Base-by-base conservation (phyloP, 2,797 vertebrate genomes). In the Margarornis squamiger region DNA sequence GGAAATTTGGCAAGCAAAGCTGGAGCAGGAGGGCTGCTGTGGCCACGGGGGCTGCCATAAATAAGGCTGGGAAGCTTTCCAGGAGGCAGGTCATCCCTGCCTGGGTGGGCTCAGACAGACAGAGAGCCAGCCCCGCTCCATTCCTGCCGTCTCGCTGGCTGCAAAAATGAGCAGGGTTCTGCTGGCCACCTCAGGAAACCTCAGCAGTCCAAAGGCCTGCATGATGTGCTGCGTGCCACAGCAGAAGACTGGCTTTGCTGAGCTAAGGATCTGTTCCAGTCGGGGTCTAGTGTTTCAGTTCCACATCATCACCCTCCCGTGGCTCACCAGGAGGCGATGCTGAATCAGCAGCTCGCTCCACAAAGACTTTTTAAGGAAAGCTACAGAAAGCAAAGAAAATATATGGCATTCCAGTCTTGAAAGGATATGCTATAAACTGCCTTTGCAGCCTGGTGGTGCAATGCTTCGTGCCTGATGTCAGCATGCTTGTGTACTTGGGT, bases 381-480 rank as follows among this genome's bases (percentile, higher is more conserved):
- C 80, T 82, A 10, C 82, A 62, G 49, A 91, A 90, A 72, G 73
- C 62, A 75, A 43, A 76, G 92, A 68, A 95, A 94, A 95, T 85
- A 81, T 21, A 52, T 57, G n/a, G 66, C 2, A 8, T 95, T 90
- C 52, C 71, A 43, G 46, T 59, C 76, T 10, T 46, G 68, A 89
- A 91, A 92, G 0, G 36, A 38, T 76, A 20, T 0, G 9, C 84
- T 76, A 6, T 91, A 63, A 91, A 61, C 26, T 51, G 51, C 54
- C 55, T 86, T 86, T 55, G 23, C 73, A 72, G 66, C 9, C 83
- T 93, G 29, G 48, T 6, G 21, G 27, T 62, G 62, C 73, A 59
- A 18, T 70, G 86, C 63, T 83, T 91, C 91, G 19, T 58, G 75
- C 38, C 75, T 89, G 48, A 38, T 92, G 55, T 85, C 91, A 93